Evolutionary conservation across 2,888 invertebrate species (phyloP).

Genomic region (Nesidiocoris tenuis): DNA sequence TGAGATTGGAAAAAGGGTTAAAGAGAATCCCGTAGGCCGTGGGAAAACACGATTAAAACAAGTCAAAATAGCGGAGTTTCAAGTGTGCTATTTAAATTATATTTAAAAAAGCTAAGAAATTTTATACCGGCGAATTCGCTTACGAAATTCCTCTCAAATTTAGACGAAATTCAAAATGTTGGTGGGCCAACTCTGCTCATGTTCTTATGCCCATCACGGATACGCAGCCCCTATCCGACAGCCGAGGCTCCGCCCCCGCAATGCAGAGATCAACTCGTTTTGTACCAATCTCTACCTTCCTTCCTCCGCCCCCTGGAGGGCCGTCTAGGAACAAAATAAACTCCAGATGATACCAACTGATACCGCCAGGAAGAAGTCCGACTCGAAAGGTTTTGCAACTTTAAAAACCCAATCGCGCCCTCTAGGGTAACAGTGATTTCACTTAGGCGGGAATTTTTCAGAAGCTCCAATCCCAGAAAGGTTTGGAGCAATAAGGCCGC

Average conservation of each 20-base stretch:
- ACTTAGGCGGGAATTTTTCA: background rate
- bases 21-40: no score
- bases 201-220: no score
- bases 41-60: no score
- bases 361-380: background rate
- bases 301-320: background rate
- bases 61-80: no score
- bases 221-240: no score
- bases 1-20: no score
- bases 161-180: no score
- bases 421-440: background rate
- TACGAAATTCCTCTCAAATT: no score
- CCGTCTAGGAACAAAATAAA: background rate
- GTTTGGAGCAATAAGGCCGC: background rate
- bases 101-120: no score
- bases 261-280: background rate
- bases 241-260: background rate
- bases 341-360: background rate
- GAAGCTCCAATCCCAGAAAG: background rate
- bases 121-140: no score
- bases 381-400: background rate
- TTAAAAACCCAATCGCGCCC: background rate
- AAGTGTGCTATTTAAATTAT: no score
- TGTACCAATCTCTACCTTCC: background rate
- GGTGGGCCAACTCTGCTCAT: no score